A percentile compares a stretch with the other conserved stretches of the same genome.
phyloP scores from a whole-genome alignment of 2,888 invertebrate genomes.

The Melanophora roralis region DNA sequence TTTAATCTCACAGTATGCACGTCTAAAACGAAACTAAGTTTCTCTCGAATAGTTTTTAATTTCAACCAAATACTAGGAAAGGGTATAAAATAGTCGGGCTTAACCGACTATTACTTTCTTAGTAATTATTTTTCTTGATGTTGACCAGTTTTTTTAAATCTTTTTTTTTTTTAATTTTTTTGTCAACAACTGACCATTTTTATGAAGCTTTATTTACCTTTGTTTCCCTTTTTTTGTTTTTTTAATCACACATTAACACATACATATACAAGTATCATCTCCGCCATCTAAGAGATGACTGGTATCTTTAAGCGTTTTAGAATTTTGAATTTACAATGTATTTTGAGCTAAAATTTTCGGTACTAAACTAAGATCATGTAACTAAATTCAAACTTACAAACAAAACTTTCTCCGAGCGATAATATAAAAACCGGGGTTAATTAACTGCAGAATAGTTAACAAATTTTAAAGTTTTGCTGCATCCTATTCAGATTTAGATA shows the following conservation, averaged over 20 bases:
- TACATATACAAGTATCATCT: neutral
- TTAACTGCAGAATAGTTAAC: neutral
- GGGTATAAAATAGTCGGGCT: too few relatives aligned
- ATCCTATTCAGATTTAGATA: too few relatives aligned
- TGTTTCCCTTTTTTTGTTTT: neutral
- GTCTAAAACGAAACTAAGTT: too few relatives aligned
- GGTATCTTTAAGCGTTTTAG: constrained; percentile 22
- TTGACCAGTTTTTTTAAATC: constrained; percentile 6
- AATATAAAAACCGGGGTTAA: constrained; percentile 25
- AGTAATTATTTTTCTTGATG: neutral
- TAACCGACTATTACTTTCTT: too few relatives aligned
- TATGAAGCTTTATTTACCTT: neutral
- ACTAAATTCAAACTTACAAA: neutral
- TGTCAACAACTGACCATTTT: constrained; percentile 39
- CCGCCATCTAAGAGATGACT: constrained; percentile 7
- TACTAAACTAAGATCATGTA: neutral
- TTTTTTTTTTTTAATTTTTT: constrained; percentile 11
- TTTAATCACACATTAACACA: constrained; percentile 26
- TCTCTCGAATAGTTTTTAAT: too few relatives aligned
- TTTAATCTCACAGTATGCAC: too few relatives aligned
- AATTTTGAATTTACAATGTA: constrained; percentile 29
- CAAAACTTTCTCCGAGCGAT: constrained; percentile 52
- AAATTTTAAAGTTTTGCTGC: neutral
- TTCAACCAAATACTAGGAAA: too few relatives aligned
- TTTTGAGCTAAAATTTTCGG: constrained; percentile 20